Conservation (phyloP, 1,140 invertebrate species). For the Lasioglossum albipes region DNA sequence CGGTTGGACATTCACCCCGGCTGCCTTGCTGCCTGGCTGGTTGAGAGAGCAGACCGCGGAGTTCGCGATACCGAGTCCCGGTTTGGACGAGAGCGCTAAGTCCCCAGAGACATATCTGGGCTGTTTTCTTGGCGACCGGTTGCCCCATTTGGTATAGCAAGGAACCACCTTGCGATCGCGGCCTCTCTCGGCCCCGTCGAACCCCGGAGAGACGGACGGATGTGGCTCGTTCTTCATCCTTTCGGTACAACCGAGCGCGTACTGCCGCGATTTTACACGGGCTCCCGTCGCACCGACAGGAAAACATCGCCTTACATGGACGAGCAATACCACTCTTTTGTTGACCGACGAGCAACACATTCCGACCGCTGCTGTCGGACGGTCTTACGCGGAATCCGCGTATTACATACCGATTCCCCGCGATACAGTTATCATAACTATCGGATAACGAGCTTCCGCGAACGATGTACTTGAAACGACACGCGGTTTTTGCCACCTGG, state of each 20-base stretch:
- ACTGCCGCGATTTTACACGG: constrained; percentile 50
- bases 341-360: constrained; percentile 10
- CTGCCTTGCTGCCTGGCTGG: background rate
- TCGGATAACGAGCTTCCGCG: background rate
- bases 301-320: constrained; percentile 55
- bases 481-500: background rate
- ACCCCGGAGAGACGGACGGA: constrained; percentile 62
- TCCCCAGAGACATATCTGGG: constrained; percentile 76
- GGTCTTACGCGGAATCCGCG: constrained; percentile 12
- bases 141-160: constrained; percentile 73
- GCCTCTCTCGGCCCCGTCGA: constrained; percentile 24
- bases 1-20: constrained; percentile 75
- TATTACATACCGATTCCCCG: background rate
- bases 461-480: background rate
- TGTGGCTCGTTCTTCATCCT: constrained; percentile 66
- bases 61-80: constrained; percentile 62
- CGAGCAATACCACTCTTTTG: constrained; percentile 44
- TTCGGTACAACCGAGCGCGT: constrained; percentile 15
- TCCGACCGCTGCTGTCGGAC: background rate
- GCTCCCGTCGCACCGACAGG: constrained; percentile 24
- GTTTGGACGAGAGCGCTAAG: constrained; percentile 65
- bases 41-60: background rate
- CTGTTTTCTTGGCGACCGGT: constrained; percentile 69
- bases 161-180: constrained; percentile 46
- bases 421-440: constrained; percentile 32